Base-by-base conservation (phyloP, 2,797 vertebrate genomes). In the Buphagus erythrorhynchus region DNA sequence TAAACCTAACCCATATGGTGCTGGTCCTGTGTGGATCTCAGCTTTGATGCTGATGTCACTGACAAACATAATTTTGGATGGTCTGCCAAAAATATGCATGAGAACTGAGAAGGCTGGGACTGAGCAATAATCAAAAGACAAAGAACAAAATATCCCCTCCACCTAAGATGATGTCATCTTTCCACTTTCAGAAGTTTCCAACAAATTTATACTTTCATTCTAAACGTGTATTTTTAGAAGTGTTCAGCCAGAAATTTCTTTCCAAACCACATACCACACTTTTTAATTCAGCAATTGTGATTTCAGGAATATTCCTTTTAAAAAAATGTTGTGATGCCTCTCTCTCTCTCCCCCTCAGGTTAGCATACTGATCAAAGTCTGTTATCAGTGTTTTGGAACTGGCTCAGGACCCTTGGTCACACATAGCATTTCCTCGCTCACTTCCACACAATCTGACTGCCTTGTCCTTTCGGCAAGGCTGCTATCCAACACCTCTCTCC, bases 381-480 rank as follows among this genome's bases (percentile, higher is more conserved):
- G 4, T 36, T 40, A 55, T 17, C 62, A 58, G 24, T 28, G 57
- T 57, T 78, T 79, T 52, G 67, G 63, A 61, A 58, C 55, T 68
- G 48, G n/a, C 40, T 80, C 24, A 58, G 79, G 38, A 67, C 7
- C 21, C 26, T 28, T 2, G 0, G 1, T 75, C 40, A 68, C 52
- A 86, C 14, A 16, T 13, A 63, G 65, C 12, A 43, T 80, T 55
- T 62, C 42, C 38, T 91, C 0, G 4, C 22, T 93, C 19, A 65
- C 20, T n/a, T 33, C n/a, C 38, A 17, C 31, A 45, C 48, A 63
- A 45, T 62, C 33, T 67, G 79, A 79, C 49, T 52, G 46, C 57
- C 67, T 42, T 0, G 1, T 73, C 2, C 1, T 40, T 73, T 43
- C 40, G 72, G 22, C 0, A 0, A 94, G 51, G 45, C 61, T 88